Conservation (phyloP, 2,113 vertebrate species). For the Scomber japonicus region DNA sequence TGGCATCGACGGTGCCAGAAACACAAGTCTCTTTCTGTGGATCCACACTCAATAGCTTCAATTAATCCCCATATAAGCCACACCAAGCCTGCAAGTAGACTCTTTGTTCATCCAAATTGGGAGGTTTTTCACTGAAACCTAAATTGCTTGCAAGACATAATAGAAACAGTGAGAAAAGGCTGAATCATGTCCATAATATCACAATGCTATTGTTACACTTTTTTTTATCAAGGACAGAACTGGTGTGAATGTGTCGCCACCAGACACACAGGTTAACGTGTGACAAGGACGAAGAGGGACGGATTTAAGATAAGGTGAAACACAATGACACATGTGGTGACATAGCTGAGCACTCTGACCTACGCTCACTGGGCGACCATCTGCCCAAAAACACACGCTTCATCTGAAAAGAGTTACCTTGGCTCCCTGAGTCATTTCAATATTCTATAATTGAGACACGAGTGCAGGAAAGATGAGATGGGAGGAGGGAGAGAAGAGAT, state of each 20-base stretch:
- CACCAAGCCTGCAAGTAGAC: slow-evolving; percentile 52
- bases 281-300: slow-evolving; percentile 38
- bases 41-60: slow-evolving; percentile 70
- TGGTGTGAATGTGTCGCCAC: slow-evolving; percentile 9
- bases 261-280: slow-evolving; percentile 19
- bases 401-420: slow-evolving; percentile 24
- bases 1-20: slow-evolving; percentile 65
- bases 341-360: slow-evolving; percentile 46
- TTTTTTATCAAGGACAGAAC: slow-evolving; percentile 13
- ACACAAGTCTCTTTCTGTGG: slow-evolving; percentile 76
- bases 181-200: slow-evolving; percentile 9
- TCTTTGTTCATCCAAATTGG: slow-evolving; percentile 61
- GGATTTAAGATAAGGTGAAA: slow-evolving; percentile 24
- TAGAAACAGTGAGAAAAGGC: slow-evolving; percentile 32
- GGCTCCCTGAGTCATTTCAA: slow-evolving; percentile 37
- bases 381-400: slow-evolving; percentile 30
- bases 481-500: slow-evolving; percentile 39
- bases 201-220: slow-evolving; percentile 21
- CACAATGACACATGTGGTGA: slow-evolving; percentile 21
- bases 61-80: slow-evolving; percentile 70
- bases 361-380: slow-evolving; percentile 43
- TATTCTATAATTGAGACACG: slow-evolving; percentile 67
- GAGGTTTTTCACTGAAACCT: slow-evolving; percentile 40
- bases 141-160: slow-evolving; percentile 37
- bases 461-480: slow-evolving; percentile 44